A percentile compares a stretch with the other conserved stretches of the same genome.
These are phyloP conservation scores for Tetranychus truncatus DNA, from an alignment of 2,888 invertebrate species.

Conservation along the genomic window DNA sequence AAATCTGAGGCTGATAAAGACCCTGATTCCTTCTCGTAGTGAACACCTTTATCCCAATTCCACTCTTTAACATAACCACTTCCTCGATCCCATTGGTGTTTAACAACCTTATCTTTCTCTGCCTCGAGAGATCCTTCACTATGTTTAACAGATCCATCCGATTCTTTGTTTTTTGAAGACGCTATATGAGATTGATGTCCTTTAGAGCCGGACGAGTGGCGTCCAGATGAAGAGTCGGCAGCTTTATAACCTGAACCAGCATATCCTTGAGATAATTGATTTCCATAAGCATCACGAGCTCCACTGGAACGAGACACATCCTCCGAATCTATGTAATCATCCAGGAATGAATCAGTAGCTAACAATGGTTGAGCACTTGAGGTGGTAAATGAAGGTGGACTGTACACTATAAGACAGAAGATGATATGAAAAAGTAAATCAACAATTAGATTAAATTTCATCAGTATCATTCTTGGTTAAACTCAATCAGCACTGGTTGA, in stretches of 20 bases:
- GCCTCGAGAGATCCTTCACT: not conserved
- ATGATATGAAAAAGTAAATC: not conserved
- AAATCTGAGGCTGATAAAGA: not conserved
- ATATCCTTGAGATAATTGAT: not conserved
- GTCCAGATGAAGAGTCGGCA: not conserved
- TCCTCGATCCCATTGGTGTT: slow-evolving; percentile 6
- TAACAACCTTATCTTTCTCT: not conserved
- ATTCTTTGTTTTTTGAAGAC: not conserved
- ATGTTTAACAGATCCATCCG: not conserved
- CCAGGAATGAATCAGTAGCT: not conserved
- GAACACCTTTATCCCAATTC: slow-evolving; percentile 6
- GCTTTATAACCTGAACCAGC: not conserved
- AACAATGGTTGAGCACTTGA: not conserved
- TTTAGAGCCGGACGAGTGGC: not conserved
- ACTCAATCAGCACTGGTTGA: not conserved
- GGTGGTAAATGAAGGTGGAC: not conserved
- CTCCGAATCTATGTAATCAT: not conserved
- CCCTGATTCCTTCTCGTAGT: not conserved
- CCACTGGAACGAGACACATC: not conserved
- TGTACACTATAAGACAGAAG: not conserved
- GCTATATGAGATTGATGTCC: not conserved
- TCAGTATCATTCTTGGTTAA: not conserved
- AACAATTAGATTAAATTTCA: not conserved
- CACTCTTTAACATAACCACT: not conserved
- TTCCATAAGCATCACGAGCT: not conserved